Evolutionary conservation across 1,140 invertebrate species (phyloP).

Genomic region (Lanistes nyassanus): DNA sequence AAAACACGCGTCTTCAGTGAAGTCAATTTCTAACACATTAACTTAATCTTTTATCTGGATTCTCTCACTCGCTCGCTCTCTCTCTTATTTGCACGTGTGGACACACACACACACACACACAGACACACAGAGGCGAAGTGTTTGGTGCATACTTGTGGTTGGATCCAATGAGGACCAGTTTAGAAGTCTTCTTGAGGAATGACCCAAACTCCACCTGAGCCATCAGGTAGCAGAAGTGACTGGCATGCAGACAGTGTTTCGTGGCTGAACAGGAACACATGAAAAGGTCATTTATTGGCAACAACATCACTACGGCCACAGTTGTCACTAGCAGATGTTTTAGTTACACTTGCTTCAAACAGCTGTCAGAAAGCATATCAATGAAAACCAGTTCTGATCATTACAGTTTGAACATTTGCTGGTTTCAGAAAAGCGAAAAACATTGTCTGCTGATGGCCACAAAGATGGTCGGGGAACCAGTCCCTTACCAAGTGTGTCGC

Average conservation of each 20-base stretch:
- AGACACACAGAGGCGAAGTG: no score
- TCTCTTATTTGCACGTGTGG: no score
- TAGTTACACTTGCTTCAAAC: not conserved
- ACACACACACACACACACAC: no score
- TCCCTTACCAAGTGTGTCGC: slow-evolving; percentile 72
- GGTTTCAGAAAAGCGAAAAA: not conserved
- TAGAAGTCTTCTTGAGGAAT: slow-evolving; percentile 72
- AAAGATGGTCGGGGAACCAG: not conserved
- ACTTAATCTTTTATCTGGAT: no score
- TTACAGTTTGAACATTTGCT: not conserved
- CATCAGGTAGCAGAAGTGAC: slow-evolving; percentile 94
- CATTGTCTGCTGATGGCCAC: no score
- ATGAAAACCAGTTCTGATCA: not conserved
- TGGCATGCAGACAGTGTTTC: slow-evolving; percentile 80
- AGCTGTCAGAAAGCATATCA: not conserved
- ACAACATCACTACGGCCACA: not conserved
- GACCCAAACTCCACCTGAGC: slow-evolving; percentile 81
- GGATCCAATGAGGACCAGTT: slow-evolving; percentile 84
- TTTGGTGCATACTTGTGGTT: slow-evolving; percentile 62
- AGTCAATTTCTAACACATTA: no score
- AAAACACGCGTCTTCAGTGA: no score
- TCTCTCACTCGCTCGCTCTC: no score
- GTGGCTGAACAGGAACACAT: slow-evolving; percentile 62
- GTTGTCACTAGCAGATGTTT: not conserved
- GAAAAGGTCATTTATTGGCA: not conserved